Percentiles rank a stretch among this genome's conserved stretches.
Evolutionary conservation across 2,797 vertebrate genomes (phyloP).

Genomic region (Thunnus albacares): DNA sequence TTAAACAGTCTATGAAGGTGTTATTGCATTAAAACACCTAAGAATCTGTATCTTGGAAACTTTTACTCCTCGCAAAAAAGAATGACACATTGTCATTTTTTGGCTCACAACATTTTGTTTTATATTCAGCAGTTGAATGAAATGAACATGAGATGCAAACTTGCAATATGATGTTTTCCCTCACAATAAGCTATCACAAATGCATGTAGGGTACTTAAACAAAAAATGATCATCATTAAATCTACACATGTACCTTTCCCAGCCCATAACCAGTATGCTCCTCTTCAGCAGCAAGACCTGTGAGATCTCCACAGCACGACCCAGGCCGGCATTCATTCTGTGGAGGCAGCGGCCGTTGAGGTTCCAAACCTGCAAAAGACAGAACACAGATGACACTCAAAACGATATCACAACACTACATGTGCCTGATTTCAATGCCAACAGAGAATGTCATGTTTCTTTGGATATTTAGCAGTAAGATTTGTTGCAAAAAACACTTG

Average conservation of each 20-base stretch:
- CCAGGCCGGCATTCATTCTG: constrained; percentile 79
- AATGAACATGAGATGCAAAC: background rate
- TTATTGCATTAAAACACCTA: background rate
- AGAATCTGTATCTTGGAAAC: background rate
- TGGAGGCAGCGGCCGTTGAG: constrained; percentile 88
- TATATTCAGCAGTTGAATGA: background rate
- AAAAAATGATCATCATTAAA: background rate
- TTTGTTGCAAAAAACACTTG: background rate
- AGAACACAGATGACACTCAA: background rate
- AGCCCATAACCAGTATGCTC: constrained; percentile 79
- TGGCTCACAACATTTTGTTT: background rate
- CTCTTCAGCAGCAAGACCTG: constrained; percentile 84
- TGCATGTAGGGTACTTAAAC: background rate
- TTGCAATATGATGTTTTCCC: no score
- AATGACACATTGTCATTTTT: background rate
- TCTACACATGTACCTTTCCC: constrained; percentile 80
- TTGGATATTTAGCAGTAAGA: background rate
- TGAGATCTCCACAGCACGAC: constrained; percentile 78
- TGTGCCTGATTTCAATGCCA: background rate
- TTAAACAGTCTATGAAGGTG: background rate
- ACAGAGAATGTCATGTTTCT: background rate
- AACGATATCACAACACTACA: background rate
- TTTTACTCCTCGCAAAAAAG: background rate
- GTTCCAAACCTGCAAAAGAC: constrained; percentile 84
- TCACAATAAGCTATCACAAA: no score